Conservation (phyloP, 37 sponge, comb jelly and placozoan genomes). For the Amphimedon queenslandica region DNA sequence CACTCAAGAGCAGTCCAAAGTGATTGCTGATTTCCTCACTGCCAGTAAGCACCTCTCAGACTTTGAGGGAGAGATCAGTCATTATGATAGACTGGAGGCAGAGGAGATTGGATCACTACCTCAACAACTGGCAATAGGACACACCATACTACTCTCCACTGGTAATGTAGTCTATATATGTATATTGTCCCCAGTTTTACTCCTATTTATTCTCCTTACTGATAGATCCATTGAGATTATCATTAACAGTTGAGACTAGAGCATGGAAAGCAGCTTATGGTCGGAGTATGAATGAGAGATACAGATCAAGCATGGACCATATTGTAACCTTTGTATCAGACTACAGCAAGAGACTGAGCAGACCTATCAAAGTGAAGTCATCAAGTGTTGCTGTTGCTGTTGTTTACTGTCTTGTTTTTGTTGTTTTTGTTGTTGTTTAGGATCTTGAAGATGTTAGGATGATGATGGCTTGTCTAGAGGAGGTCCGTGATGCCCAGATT, state of each 20-base stretch:
- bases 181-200: neutral
- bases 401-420: neutral
- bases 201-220: too few species aligned
- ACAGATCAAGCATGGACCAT: conserved; percentile 70
- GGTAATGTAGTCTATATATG: conserved; percentile 11
- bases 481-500: conserved; percentile 80
- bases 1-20: conserved; percentile 29
- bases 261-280: conserved; percentile 92
- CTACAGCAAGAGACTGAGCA: conserved; percentile 46
- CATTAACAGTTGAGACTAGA: conserved; percentile 86
- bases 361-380: conserved; percentile 71
- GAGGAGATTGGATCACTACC: conserved; percentile 60
- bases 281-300: conserved; percentile 57
- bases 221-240: conserved; percentile 81
- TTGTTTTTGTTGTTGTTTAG: conserved; percentile 4
- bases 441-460: conserved; percentile 92
- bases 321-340: conserved; percentile 64
- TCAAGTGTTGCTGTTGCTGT: too few species aligned
- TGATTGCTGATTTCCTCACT: conserved; percentile 60
- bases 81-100: conserved; percentile 64
- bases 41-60: conserved; percentile 68
- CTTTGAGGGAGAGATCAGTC: conserved; percentile 76
- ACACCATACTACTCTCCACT: conserved; percentile 40
- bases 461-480: conserved; percentile 78
- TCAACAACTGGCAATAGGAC: conserved; percentile 20